Percentiles rank a stretch among this genome's conserved stretches.
Conservation (phyloP, 2,888 invertebrate species). For the Netelia virgata region DNA sequence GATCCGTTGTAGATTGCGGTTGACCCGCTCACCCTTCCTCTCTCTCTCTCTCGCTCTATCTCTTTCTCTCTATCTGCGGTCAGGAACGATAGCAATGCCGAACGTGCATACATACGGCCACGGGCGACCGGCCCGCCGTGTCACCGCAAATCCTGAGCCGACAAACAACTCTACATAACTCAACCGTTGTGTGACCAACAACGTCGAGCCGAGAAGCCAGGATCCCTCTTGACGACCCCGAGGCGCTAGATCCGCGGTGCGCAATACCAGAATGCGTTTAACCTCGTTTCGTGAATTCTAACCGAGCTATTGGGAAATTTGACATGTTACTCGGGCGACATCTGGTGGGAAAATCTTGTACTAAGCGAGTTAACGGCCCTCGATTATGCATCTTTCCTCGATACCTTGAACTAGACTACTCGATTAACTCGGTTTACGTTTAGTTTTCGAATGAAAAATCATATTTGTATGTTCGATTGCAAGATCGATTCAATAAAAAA, state of each 20-base stretch:
- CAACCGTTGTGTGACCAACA: constrained; percentile 34
- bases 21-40: constrained; percentile 79
- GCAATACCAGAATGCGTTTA: constrained; percentile 35
- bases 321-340: background rate
- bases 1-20: constrained; percentile 83
- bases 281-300: constrained; percentile 46
- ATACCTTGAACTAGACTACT: no score
- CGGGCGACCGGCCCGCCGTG: constrained; percentile 71
- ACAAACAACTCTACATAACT: constrained; percentile 62
- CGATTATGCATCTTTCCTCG: no score
- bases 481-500: background rate
- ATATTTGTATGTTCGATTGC: background rate
- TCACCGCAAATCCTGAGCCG: constrained; percentile 69
- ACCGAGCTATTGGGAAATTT: background rate
- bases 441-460: no score
- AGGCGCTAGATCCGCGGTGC: background rate
- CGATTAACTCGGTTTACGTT: no score
- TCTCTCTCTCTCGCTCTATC: constrained; percentile 76
- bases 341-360: background rate
- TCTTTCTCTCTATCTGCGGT: constrained; percentile 73
- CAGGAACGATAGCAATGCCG: constrained; percentile 76
- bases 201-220: constrained; percentile 3
- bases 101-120: constrained; percentile 59
- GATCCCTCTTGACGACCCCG: background rate
- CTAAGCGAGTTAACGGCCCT: background rate